A percentile compares a stretch with the other conserved stretches of the same genome.
Conservation (phyloP, 2,888 invertebrate species). For the Melanostoma scalare region DNA sequence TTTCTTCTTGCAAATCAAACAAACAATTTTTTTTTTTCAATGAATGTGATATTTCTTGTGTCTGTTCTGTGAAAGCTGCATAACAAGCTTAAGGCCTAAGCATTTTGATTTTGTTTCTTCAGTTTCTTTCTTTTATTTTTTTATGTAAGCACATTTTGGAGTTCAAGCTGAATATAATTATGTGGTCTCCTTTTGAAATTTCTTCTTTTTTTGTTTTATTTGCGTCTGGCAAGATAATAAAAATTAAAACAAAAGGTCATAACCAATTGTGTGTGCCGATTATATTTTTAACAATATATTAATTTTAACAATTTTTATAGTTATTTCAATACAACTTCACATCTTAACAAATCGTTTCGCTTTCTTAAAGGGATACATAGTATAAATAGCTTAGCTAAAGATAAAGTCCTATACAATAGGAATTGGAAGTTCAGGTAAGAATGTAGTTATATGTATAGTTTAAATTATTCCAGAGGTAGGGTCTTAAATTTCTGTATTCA, state of each 20-base stretch:
- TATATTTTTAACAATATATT: conserved; percentile 25
- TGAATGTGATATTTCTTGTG: conserved; percentile 40
- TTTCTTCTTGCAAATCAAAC: conserved; percentile 29
- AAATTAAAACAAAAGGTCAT: conserved; percentile 14
- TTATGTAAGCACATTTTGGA: conserved; percentile 48
- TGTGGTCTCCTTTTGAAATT: background rate
- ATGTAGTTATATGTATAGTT: conserved; percentile 42
- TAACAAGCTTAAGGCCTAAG: conserved; percentile 41
- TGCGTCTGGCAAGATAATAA: too few relatives aligned
- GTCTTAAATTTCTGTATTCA: background rate
- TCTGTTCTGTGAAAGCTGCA: conserved; percentile 19
- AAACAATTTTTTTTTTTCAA: conserved; percentile 17
- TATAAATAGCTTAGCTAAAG: conserved; percentile 52
- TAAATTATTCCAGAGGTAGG: conserved; percentile 38
- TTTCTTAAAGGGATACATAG: conserved; percentile 8
- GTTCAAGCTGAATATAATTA: conserved; percentile 34
- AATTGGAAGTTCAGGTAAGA: conserved; percentile 66
- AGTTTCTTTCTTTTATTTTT: conserved; percentile 2
- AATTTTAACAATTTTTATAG: conserved; percentile 11
- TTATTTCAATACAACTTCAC: background rate
- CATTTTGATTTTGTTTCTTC: conserved; percentile 22
- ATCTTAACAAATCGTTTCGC: conserved; percentile 3
- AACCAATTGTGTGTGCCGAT: conserved; percentile 43
- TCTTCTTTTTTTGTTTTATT: conserved; percentile 3
- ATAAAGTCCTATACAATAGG: conserved; percentile 54